These are phyloP conservation scores for Platycheirus rosarum DNA, from an alignment of 2,888 invertebrate species.

Conservation along the genomic window DNA sequence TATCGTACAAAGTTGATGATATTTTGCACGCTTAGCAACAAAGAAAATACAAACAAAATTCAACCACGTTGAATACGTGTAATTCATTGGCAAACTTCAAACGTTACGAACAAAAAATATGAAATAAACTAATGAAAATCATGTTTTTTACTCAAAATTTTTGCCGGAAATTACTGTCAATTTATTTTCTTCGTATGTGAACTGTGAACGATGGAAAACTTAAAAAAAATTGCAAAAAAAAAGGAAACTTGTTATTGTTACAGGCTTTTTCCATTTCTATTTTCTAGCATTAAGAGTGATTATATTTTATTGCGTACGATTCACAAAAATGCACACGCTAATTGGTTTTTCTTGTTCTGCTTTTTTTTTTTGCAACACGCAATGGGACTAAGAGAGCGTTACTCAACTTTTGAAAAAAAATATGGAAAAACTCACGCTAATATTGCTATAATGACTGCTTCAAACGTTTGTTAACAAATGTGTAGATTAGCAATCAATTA, in stretches of 20 bases:
- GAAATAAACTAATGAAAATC: slow-evolving; percentile 22
- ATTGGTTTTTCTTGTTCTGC: too few species aligned
- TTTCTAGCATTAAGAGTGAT: slow-evolving; percentile 21
- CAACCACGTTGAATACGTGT: slow-evolving; percentile 4
- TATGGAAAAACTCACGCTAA: too few species aligned
- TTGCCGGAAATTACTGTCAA: slow-evolving; percentile 64
- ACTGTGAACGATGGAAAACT: slow-evolving; percentile 9
- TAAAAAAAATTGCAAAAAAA: slow-evolving; percentile 27
- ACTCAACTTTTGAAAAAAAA: slow-evolving; percentile 21
- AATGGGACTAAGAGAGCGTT: slow-evolving; percentile 50
- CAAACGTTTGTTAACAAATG: too few species aligned
- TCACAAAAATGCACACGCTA: slow-evolving; percentile 38
- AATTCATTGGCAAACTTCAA: slow-evolving; percentile 2
- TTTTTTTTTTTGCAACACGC: slow-evolving; percentile 37
- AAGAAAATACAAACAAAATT: slow-evolving; percentile 14
- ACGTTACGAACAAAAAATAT: slow-evolving; percentile 13
- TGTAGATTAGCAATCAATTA: slow-evolving; percentile 18
- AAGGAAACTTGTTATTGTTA: slow-evolving; percentile 31
- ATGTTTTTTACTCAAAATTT: slow-evolving; percentile 9
- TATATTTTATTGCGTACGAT: slow-evolving; percentile 39
- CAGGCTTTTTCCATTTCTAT: slow-evolving; percentile 20
- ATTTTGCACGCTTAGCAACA: slow-evolving; percentile 59
- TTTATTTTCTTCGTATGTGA: slow-evolving; percentile 40
- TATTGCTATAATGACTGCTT: not conserved
- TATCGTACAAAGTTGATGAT: slow-evolving; percentile 45